A percentile compares a stretch with the other conserved stretches of the same genome.
phyloP scores from a whole-genome alignment of 2,797 vertebrate genomes.

The Discoglossus pictus region DNA sequence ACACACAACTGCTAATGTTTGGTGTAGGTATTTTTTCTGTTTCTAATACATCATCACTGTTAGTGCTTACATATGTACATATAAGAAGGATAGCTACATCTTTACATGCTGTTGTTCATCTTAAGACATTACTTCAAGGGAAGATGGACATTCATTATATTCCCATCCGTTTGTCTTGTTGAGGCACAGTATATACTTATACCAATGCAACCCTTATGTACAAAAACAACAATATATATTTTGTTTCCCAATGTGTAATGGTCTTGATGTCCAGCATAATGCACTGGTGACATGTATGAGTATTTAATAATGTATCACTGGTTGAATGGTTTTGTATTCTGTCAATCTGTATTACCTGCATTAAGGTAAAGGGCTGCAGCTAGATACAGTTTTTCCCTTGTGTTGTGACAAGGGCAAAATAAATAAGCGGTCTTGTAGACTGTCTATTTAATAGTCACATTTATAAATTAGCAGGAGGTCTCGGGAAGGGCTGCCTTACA shows the following conservation, averaged over 20 bases:
- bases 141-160: background rate
- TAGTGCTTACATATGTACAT: constrained; percentile 35
- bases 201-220: constrained; percentile 7
- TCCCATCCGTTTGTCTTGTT: background rate
- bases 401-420: no score
- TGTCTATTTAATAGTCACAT: no score
- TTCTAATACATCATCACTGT: constrained; percentile 9
- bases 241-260: background rate
- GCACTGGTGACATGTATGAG: no score
- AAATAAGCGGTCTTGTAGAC: no score
- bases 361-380: no score
- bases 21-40: background rate
- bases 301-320: no score
- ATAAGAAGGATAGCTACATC: constrained; percentile 19
- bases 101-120: constrained; percentile 32
- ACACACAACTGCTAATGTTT: constrained; percentile 8
- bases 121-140: constrained; percentile 25
- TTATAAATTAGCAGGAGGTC: no score
- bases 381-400: no score
- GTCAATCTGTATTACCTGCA: no score
- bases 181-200: constrained; percentile 16
- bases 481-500: constrained; percentile 10
- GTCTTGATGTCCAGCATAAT: no score
- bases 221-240: constrained; percentile 6
- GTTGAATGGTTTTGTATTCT: no score